These are phyloP conservation scores for Lepidochitona cinerea DNA, from an alignment of 2,888 invertebrate species.

Conservation along the genomic window DNA sequence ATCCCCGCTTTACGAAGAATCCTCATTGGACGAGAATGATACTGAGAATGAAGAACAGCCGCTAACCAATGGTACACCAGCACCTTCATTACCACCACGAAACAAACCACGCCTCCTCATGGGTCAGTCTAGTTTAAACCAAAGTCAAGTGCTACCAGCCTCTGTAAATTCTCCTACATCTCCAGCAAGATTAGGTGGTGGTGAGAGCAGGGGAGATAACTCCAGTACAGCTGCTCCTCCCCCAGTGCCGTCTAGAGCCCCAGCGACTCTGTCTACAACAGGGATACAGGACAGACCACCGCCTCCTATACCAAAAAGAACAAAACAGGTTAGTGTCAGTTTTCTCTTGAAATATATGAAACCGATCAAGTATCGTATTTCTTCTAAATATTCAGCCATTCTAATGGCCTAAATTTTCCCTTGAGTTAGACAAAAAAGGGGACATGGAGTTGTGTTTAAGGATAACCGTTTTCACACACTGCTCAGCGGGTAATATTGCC, in stretches of 20 bases:
- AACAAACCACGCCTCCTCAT: constrained; percentile 43
- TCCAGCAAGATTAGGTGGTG: neutral
- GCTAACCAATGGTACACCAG: neutral
- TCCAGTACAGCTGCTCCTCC: constrained; percentile 3
- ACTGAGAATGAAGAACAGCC: neutral
- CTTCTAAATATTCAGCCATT: too few species aligned
- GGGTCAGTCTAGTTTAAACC: constrained; percentile 47
- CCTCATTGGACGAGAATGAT: constrained; percentile 3
- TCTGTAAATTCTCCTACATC: neutral
- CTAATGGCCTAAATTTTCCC: too few species aligned
- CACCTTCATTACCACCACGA: constrained; percentile 9
- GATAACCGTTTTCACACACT: too few species aligned
- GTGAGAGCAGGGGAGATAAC: constrained; percentile 9
- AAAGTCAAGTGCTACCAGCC: constrained; percentile 31
- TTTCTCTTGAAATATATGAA: too few species aligned
- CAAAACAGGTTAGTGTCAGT: constrained; percentile 10
- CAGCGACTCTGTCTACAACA: neutral
- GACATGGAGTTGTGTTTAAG: too few species aligned
- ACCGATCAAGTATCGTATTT: too few species aligned
- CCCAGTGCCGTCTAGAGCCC: neutral
- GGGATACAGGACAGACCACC: neutral
- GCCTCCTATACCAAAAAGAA: constrained; percentile 13
- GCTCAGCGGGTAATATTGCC: too few species aligned
- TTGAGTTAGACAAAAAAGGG: too few species aligned
- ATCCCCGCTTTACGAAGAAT: neutral